A percentile compares a stretch with the other conserved stretches of the same genome.
Conservation (phyloP, 2,888 invertebrate species). For the Proisotoma minuta region DNA sequence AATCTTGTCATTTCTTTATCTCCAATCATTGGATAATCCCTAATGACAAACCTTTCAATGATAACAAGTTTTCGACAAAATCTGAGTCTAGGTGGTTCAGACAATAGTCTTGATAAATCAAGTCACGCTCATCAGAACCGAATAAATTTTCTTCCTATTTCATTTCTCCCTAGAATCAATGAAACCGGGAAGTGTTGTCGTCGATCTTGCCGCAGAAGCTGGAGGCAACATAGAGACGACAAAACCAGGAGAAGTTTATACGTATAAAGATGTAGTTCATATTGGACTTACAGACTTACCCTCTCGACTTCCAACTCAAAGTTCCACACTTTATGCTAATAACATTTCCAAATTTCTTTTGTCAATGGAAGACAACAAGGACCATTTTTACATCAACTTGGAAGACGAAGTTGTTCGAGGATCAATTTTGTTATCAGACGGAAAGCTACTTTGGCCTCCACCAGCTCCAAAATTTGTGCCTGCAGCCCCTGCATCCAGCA, state of each 20-base stretch:
- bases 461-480: constrained; percentile 61
- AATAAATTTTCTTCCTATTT: no score
- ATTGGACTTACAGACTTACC: constrained; percentile 80
- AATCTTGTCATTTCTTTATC: no score
- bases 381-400: constrained; percentile 73
- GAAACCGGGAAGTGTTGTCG: constrained; percentile 75
- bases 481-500: constrained; percentile 53
- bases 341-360: constrained; percentile 82
- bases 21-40: no score
- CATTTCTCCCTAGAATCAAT: no score
- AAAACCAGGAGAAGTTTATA: constrained; percentile 67
- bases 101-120: no score
- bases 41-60: no score
- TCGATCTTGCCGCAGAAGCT: constrained; percentile 82
- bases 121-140: no score
- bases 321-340: constrained; percentile 82
- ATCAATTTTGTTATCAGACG: constrained; percentile 70
- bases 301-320: constrained; percentile 77
- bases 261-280: constrained; percentile 74
- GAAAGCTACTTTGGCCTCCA: constrained; percentile 73
- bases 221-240: constrained; percentile 76
- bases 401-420: constrained; percentile 83
- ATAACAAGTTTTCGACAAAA: no score
- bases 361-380: constrained; percentile 70
- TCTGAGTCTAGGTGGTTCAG: no score